Evolutionary conservation across 2,797 vertebrate genomes (phyloP).

Genomic region (Anolis apletophallus): DNA sequence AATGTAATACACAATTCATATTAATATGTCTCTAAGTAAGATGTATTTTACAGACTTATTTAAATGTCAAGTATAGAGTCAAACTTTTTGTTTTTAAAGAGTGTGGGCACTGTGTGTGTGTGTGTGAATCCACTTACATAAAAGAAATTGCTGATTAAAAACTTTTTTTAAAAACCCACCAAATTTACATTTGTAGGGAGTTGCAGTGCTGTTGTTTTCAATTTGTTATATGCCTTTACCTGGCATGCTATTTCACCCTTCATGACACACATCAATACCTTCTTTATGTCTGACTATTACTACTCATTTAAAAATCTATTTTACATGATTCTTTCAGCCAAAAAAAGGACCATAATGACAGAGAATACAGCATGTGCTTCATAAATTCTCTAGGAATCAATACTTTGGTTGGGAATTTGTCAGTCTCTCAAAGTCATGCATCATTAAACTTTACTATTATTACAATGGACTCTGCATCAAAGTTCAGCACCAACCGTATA

Average conservation of each 20-base stretch:
- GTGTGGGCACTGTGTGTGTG: not conserved
- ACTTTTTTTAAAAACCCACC: conserved; percentile 56
- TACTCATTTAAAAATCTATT: conserved; percentile 89
- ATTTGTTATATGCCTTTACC: conserved; percentile 82
- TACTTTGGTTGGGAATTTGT: conserved; percentile 87
- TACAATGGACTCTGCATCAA: conserved; percentile 81
- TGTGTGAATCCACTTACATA: conserved; percentile 58
- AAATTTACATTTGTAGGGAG: conserved; percentile 77
- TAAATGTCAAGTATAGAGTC: conserved; percentile 74
- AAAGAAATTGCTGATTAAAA: conserved; percentile 76
- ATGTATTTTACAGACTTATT: conserved; percentile 74
- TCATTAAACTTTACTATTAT: conserved; percentile 88
- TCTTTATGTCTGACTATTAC: conserved; percentile 86
- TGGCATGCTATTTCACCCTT: conserved; percentile 84
- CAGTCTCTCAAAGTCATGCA: conserved; percentile 83
- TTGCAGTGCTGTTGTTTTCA: conserved; percentile 74
- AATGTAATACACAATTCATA: conserved; percentile 79
- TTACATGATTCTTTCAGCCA: conserved; percentile 86
- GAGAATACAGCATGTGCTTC: conserved; percentile 80
- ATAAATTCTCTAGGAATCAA: conserved; percentile 86
- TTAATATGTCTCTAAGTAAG: conserved; percentile 73
- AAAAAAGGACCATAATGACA: conserved; percentile 83
- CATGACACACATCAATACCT: conserved; percentile 85
- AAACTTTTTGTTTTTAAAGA: conserved; percentile 70
- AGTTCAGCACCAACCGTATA: conserved; percentile 79